Percentiles rank a stretch among this genome's conserved stretches.
Evolutionary conservation across 2,888 invertebrate species (phyloP).

Genomic region (Dynastes maya): DNA sequence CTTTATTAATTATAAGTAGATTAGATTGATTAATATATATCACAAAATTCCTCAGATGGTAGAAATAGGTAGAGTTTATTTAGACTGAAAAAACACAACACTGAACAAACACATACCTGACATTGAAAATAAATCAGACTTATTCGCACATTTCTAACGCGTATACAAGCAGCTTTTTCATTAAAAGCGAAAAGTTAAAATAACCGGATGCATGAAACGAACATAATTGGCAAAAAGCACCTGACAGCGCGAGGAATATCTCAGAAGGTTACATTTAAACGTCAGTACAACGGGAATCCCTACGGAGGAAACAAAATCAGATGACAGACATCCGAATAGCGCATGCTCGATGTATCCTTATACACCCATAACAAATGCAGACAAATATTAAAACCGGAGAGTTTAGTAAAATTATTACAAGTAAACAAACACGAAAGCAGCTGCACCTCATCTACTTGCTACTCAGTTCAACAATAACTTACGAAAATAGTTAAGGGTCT

Average conservation of each 20-base stretch:
- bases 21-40: too few relatives aligned
- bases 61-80: too few relatives aligned
- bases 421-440: not conserved
- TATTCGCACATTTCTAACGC: conserved; percentile 20
- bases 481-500: conserved; percentile 98
- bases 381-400: not conserved
- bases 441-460: conserved; percentile 9
- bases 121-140: conserved; percentile 7
- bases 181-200: conserved; percentile 4
- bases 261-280: conserved; percentile 29
- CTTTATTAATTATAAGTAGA: too few relatives aligned
- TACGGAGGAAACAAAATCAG: conserved; percentile 38
- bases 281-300: conserved; percentile 25
- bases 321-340: conserved; percentile 24
- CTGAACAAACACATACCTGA: conserved; percentile 30
- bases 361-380: conserved; percentile 34
- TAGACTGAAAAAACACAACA: not conserved
- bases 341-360: conserved; percentile 22
- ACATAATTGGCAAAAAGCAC: conserved; percentile 21
- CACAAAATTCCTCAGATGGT: too few relatives aligned
- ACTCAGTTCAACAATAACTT: conserved; percentile 73
- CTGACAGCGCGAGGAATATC: conserved; percentile 1
- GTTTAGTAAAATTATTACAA: not conserved
- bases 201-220: not conserved
- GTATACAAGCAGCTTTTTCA: not conserved